Percentiles rank a stretch among this genome's conserved stretches.
phyloP scores from a whole-genome alignment of 2,113 vertebrate species.

The Willisornis vidua region DNA sequence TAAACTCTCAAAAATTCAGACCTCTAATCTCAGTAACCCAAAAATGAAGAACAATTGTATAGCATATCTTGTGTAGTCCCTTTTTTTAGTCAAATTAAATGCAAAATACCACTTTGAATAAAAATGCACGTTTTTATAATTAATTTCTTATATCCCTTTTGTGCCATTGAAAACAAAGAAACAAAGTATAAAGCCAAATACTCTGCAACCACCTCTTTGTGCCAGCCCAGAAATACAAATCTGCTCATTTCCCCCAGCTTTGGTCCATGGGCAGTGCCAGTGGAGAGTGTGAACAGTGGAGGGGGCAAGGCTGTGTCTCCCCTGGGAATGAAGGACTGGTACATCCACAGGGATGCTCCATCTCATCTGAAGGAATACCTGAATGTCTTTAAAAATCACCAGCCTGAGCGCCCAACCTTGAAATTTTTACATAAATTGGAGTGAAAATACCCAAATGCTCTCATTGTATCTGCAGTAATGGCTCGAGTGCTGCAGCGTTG shows the following conservation, averaged over 20 bases:
- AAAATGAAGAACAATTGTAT: neutral
- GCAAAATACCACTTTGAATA: neutral
- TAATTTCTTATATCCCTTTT: neutral
- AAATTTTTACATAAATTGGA: neutral
- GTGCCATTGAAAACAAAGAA: neutral
- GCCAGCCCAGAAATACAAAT: neutral
- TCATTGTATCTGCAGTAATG: accelerated
- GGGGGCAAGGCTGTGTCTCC: neutral
- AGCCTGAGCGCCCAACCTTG: neutral
- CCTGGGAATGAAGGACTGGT: neutral
- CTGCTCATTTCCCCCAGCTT: neutral
- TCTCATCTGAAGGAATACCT: neutral
- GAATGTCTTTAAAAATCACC: neutral
- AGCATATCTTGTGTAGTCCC: neutral
- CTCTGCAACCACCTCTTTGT: neutral
- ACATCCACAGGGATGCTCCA: neutral
- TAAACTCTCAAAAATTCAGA: constrained; percentile 16
- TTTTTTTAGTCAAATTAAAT: neutral
- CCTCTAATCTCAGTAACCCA: constrained; percentile 24
- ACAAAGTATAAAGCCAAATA: neutral
- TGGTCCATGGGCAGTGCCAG: neutral
- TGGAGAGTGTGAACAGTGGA: neutral
- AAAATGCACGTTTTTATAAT: neutral
- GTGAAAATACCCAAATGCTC: neutral
- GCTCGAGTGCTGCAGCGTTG: neutral